Evolutionary conservation across 2,113 vertebrate species (phyloP).

Genomic region (Bucco capensis): DNA sequence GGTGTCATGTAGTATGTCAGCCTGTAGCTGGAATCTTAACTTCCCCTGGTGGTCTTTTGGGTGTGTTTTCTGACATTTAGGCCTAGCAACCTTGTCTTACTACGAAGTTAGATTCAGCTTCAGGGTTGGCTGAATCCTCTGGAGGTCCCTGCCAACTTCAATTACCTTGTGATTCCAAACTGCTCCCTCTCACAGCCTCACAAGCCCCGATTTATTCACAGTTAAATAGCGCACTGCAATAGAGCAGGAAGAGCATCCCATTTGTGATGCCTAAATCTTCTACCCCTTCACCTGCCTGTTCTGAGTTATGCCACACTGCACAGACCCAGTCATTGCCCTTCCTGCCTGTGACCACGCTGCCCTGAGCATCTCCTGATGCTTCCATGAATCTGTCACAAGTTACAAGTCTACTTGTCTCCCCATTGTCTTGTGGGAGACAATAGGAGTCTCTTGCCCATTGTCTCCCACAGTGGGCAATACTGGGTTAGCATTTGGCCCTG

Average conservation of each 20-base stretch:
- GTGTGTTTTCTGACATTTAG: background rate
- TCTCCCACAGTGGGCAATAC: fast-evolving
- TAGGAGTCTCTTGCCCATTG: no score
- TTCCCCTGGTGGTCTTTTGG: background rate
- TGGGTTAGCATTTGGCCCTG: fast-evolving
- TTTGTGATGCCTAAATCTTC: background rate
- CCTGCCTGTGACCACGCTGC: fast-evolving
- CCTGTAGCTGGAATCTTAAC: background rate
- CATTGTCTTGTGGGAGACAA: no score
- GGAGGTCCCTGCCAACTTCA: background rate
- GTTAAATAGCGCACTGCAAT: background rate
- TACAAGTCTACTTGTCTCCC: fast-evolving
- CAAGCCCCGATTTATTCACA: fast-evolving
- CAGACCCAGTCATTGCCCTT: background rate
- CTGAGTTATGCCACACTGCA: fast-evolving
- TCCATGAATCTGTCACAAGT: background rate
- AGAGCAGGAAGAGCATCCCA: background rate
- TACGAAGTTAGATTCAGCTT: background rate
- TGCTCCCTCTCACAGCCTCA: background rate
- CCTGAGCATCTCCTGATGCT: background rate
- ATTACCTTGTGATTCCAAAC: background rate
- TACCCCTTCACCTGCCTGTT: fast-evolving
- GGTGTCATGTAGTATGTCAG: background rate
- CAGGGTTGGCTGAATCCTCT: background rate
- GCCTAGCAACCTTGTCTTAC: background rate